phyloP scores from a whole-genome alignment of 2,113 vertebrate genomes.

The Canis aureus region DNA sequence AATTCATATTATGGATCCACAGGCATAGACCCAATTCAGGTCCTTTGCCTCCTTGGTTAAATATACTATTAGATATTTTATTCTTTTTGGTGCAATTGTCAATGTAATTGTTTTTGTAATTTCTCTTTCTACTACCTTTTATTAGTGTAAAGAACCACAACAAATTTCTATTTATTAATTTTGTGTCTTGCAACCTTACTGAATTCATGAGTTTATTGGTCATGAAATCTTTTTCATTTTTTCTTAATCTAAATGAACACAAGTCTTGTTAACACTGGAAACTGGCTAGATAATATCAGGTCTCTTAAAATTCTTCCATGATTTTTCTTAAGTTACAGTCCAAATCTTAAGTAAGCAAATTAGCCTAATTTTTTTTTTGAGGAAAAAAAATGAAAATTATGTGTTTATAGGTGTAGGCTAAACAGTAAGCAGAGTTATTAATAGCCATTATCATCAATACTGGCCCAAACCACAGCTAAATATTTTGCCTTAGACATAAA shows the following conservation, averaged over 20 bases:
- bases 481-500: slow-evolving; percentile 2
- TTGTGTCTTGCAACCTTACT: neutral
- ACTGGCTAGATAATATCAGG: neutral
- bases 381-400: neutral
- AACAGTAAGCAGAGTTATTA: slow-evolving; percentile 19
- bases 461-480: neutral
- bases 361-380: slow-evolving; percentile 26
- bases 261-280: neutral
- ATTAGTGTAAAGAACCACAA: neutral
- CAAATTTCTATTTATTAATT: neutral
- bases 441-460: neutral
- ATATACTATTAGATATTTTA: neutral
- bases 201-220: neutral
- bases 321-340: slow-evolving; percentile 45
- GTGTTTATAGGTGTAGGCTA: neutral
- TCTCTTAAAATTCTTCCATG: neutral
- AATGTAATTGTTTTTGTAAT: neutral
- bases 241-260: slow-evolving; percentile 12
- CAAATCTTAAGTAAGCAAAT: slow-evolving; percentile 34
- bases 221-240: slow-evolving; percentile 11
- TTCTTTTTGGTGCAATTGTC: neutral
- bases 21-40: neutral
- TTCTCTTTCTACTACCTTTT: neutral
- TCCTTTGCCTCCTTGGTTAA: neutral
- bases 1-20: neutral